Conservation (phyloP, 2,888 invertebrate species). For the Drosophila nigricruria region DNA sequence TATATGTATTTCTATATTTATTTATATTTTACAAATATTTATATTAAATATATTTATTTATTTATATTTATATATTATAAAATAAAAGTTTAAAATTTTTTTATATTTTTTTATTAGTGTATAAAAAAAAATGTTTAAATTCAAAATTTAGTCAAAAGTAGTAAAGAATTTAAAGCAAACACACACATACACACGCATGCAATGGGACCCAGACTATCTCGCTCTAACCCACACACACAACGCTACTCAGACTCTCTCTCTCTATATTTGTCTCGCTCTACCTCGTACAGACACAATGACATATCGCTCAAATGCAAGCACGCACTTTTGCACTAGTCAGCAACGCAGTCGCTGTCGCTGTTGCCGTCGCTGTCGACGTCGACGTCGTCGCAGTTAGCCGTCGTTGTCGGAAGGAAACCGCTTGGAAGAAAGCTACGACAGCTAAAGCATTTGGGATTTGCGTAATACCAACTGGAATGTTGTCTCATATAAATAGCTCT, state of each 20-base stretch:
- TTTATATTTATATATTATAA: background rate
- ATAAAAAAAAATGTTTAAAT: conserved; percentile 10
- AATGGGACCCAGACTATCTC: background rate
- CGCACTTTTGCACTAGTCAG: conserved; percentile 75
- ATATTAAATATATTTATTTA: too few species aligned
- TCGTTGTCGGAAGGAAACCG: conserved; percentile 70
- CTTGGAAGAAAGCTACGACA: conserved; percentile 81
- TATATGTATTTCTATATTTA: background rate
- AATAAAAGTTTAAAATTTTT: background rate
- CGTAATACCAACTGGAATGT: conserved; percentile 81
- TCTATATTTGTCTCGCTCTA: conserved; percentile 1
- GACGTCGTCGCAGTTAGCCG: conserved; percentile 50
- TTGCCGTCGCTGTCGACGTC: conserved; percentile 11
- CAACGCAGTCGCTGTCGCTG: conserved; percentile 23
- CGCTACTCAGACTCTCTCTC: background rate
- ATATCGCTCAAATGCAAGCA: conserved; percentile 71
- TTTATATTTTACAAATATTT: too few species aligned
- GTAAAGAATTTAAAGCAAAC: conserved; percentile 43
- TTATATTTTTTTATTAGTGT: background rate
- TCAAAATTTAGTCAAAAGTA: conserved; percentile 41
- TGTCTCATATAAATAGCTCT: conserved; percentile 80
- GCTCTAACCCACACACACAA: background rate
- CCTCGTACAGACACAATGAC: conserved; percentile 20
- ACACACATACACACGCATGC: background rate
- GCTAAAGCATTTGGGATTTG: conserved; percentile 81